Percentiles rank a stretch among this genome's conserved stretches.
phyloP scores from a whole-genome alignment of 2,888 invertebrate genomes.

The Monopis laevigella region DNA sequence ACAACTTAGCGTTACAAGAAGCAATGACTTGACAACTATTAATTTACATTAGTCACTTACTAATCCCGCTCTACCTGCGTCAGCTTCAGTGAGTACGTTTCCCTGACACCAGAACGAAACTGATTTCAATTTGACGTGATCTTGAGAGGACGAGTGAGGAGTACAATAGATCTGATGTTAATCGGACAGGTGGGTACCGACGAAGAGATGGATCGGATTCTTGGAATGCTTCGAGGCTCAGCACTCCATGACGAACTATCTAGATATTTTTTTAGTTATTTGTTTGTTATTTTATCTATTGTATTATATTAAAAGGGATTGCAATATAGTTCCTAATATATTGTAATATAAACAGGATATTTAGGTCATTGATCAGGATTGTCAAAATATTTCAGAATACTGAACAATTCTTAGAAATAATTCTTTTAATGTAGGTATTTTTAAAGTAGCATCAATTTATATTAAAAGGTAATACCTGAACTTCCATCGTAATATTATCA shows the following conservation, averaged over 20 bases:
- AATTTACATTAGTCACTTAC: slow-evolving; percentile 42
- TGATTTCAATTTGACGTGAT: slow-evolving; percentile 50
- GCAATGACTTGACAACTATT: slow-evolving; percentile 12
- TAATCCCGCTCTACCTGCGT: slow-evolving; percentile 33
- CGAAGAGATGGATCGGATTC: slow-evolving; percentile 26
- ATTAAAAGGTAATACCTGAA: too few relatives aligned
- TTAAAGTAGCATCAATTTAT: too few relatives aligned
- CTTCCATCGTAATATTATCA: too few relatives aligned
- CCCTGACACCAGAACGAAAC: slow-evolving; percentile 59
- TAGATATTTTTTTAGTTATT: slow-evolving; percentile 17
- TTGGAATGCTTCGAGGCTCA: slow-evolving; percentile 15
- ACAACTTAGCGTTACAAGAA: not conserved
- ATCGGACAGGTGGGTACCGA: slow-evolving; percentile 58
- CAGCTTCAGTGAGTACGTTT: slow-evolving; percentile 30
- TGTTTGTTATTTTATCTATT: too few relatives aligned
- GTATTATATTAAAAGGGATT: too few relatives aligned
- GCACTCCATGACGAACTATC: slow-evolving; percentile 26
- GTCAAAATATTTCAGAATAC: too few relatives aligned
- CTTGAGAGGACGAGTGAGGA: slow-evolving; percentile 40
- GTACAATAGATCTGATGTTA: slow-evolving; percentile 57
- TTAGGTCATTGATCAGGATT: too few relatives aligned
- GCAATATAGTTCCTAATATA: too few relatives aligned
- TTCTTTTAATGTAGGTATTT: too few relatives aligned
- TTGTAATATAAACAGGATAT: too few relatives aligned
- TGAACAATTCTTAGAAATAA: too few relatives aligned